Conservation (phyloP, 2,113 vertebrate genomes). For the Odobenus rosmarus region DNA sequence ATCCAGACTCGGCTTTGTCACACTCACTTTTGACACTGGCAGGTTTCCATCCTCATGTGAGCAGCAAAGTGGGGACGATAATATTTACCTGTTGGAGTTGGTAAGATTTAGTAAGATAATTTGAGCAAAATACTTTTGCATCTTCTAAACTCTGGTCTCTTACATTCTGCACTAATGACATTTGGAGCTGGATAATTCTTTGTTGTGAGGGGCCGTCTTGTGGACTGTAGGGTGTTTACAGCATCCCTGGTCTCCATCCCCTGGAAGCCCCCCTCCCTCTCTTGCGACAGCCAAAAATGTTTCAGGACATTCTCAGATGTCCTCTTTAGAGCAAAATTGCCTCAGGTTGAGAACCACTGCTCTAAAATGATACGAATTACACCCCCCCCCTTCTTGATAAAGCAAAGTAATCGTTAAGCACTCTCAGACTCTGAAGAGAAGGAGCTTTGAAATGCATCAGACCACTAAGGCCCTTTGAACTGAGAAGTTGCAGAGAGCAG, state of each 20-base stretch:
- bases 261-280: neutral
- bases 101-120: constrained; percentile 12
- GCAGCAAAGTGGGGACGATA: neutral
- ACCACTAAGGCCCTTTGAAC: neutral
- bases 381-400: neutral
- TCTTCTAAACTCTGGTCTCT: neutral
- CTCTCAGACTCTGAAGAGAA: neutral
- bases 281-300: neutral
- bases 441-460: neutral
- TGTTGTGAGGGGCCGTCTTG: neutral
- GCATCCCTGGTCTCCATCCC: neutral
- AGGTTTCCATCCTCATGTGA: neutral
- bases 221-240: neutral
- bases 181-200: neutral
- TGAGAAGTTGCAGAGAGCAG: neutral
- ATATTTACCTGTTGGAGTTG: neutral
- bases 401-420: neutral
- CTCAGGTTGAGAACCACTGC: neutral
- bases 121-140: neutral
- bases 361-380: constrained; percentile 6
- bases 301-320: neutral
- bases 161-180: neutral
- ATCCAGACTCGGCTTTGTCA: neutral
- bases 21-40: neutral
- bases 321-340: neutral